Percentiles rank a stretch among this genome's conserved stretches.
Evolutionary conservation across 1,140 invertebrate genomes (phyloP).

Genomic region (Proctacanthus coquilletti): DNA sequence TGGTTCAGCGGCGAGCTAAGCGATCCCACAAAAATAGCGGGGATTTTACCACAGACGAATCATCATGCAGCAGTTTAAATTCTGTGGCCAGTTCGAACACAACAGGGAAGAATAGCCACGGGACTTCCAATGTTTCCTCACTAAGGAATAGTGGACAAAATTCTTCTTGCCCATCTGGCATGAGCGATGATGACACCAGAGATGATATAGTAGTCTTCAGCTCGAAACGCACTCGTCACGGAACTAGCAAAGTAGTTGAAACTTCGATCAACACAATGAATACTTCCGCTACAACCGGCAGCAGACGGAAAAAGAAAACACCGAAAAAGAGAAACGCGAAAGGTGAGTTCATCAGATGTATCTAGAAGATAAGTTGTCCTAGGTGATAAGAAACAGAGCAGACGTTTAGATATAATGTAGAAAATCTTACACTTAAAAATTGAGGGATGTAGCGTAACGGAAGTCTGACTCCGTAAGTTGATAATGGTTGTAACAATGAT

Average conservation of each 20-base stretch:
- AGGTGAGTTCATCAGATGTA: neutral
- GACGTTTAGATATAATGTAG: too few relatives aligned
- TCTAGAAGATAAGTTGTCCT: too few relatives aligned
- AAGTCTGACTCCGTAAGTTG: too few relatives aligned
- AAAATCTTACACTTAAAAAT: too few relatives aligned
- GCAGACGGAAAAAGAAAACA: neutral
- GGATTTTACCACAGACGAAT: constrained; percentile 2
- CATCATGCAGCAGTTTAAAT: constrained; percentile 1
- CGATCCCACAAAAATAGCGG: neutral
- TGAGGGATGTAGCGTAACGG: too few relatives aligned
- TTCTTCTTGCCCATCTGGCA: neutral
- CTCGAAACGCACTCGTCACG: neutral
- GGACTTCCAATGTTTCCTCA: neutral
- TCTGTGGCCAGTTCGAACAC: neutral
- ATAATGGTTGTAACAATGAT: too few relatives aligned
- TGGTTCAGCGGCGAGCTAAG: neutral
- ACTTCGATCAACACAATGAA: neutral
- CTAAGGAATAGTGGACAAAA: neutral
- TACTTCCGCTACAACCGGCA: neutral
- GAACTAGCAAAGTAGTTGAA: neutral
- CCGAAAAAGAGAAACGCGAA: neutral
- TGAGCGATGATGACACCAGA: constrained; percentile 1
- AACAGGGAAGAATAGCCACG: neutral
- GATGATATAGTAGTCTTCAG: neutral
- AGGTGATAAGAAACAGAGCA: too few relatives aligned